A percentile compares a stretch with the other conserved stretches of the same genome.
phyloP scores from a whole-genome alignment of 2,113 vertebrate species.

The Toxotes chatareus region DNA sequence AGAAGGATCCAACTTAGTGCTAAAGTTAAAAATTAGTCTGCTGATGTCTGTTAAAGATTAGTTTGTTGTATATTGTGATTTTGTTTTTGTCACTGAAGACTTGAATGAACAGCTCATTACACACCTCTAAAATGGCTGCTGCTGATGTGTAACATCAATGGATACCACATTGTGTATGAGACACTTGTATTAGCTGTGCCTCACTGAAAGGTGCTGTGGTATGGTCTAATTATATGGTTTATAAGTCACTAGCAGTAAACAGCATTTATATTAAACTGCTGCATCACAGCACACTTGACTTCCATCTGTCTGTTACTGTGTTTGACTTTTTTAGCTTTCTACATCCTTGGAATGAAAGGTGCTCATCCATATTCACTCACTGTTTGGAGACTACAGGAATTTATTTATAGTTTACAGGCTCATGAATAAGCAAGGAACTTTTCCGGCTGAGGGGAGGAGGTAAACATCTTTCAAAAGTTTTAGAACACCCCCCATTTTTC shows the following conservation, averaged over 20 bases:
- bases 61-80: too few species aligned
- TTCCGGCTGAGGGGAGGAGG: slow-evolving; percentile 26
- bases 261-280: not conserved
- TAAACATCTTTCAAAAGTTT: slow-evolving; percentile 32
- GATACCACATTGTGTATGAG: not conserved
- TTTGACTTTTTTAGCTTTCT: slow-evolving; percentile 20
- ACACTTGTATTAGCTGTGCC: not conserved
- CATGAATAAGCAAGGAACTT: slow-evolving; percentile 53
- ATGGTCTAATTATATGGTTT: too few species aligned
- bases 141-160: too few species aligned
- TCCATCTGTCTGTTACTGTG: slow-evolving; percentile 5
- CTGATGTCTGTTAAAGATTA: too few species aligned
- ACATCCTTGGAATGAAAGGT: slow-evolving; percentile 32
- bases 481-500: too few species aligned
- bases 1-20: too few species aligned
- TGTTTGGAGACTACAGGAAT: slow-evolving; percentile 46
- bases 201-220: not conserved
- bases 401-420: slow-evolving; percentile 63
- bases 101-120: not conserved
- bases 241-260: not conserved
- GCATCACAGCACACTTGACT: slow-evolving; percentile 1
- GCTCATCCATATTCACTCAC: slow-evolving; percentile 47
- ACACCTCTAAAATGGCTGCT: not conserved
- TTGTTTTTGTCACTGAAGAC: too few species aligned
- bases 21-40: too few species aligned